Evolutionary conservation across 1,140 invertebrate genomes (phyloP).

Genomic region (Pachypsylla venusta): DNA sequence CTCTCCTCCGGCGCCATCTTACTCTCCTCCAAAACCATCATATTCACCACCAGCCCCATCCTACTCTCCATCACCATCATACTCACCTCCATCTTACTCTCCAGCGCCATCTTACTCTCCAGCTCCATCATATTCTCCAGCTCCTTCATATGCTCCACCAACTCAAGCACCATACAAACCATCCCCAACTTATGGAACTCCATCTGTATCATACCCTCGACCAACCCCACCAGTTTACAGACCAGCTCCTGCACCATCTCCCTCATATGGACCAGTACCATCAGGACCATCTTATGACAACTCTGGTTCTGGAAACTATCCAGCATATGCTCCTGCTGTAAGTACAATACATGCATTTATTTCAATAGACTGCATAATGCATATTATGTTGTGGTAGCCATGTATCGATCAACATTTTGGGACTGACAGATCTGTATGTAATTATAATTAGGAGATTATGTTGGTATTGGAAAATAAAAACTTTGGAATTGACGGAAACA

Average conservation of each 20-base stretch:
- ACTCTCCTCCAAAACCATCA: not conserved
- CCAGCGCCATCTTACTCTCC: not conserved
- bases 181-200: not conserved
- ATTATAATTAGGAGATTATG: too few relatives aligned
- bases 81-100: too few relatives aligned
- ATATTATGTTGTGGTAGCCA: too few relatives aligned
- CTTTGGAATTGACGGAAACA: too few relatives aligned
- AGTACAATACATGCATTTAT: too few relatives aligned
- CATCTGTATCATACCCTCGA: not conserved
- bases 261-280: not conserved
- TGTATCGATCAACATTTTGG: too few relatives aligned
- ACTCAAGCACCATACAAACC: not conserved
- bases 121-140: not conserved
- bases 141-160: not conserved
- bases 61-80: not conserved
- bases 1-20: not conserved
- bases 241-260: not conserved
- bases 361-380: too few relatives aligned
- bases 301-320: conserved; percentile 7
- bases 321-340: not conserved
- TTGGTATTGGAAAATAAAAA: too few relatives aligned
- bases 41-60: not conserved
- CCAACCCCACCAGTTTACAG: not conserved
- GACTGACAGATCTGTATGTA: too few relatives aligned
- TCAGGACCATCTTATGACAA: not conserved